phyloP scores from a whole-genome alignment of 2,797 vertebrate species.

The Echiichthys vipera region DNA sequence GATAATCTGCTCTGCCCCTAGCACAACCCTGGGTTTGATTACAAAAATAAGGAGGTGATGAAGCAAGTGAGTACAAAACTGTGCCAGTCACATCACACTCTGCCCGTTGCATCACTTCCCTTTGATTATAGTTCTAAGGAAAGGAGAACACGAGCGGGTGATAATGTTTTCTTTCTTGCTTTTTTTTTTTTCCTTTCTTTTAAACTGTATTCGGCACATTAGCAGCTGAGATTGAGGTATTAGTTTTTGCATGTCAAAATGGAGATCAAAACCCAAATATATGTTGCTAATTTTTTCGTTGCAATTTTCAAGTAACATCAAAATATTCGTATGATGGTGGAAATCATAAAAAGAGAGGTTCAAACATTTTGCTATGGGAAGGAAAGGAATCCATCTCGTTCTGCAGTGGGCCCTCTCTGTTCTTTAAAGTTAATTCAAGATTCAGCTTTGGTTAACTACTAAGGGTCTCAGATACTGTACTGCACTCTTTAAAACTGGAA shows the following conservation, averaged over 20 bases:
- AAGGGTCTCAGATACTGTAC: constrained; percentile 83
- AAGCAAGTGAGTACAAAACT: constrained; percentile 82
- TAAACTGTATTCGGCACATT: constrained; percentile 83
- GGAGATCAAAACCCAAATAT: constrained; percentile 95
- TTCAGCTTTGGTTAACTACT: constrained; percentile 95
- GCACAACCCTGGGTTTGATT: constrained; percentile 76
- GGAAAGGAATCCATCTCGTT: constrained; percentile 80
- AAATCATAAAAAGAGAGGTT: constrained; percentile 84
- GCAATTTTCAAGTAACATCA: constrained; percentile 77
- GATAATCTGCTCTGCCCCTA: constrained; percentile 57
- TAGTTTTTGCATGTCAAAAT: constrained; percentile 96
- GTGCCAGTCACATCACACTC: constrained; percentile 76
- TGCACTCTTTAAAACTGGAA: constrained; percentile 83
- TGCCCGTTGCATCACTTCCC: constrained; percentile 74
- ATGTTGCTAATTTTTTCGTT: constrained; percentile 81
- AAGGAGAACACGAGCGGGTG: constrained; percentile 74
- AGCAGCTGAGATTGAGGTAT: constrained; percentile 98
- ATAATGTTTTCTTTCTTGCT: constrained; percentile 41
- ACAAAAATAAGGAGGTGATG: constrained; percentile 84
- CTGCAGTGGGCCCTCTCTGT: constrained; percentile 65
- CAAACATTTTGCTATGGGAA: constrained; percentile 86
- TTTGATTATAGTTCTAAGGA: constrained; percentile 74
- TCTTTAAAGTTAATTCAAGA: constrained; percentile 77
- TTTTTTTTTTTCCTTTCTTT: constrained; percentile 26
- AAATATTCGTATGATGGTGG: constrained; percentile 73